phyloP scores from a whole-genome alignment of 2,113 vertebrate species.

The Toxotes jaculatrix region DNA sequence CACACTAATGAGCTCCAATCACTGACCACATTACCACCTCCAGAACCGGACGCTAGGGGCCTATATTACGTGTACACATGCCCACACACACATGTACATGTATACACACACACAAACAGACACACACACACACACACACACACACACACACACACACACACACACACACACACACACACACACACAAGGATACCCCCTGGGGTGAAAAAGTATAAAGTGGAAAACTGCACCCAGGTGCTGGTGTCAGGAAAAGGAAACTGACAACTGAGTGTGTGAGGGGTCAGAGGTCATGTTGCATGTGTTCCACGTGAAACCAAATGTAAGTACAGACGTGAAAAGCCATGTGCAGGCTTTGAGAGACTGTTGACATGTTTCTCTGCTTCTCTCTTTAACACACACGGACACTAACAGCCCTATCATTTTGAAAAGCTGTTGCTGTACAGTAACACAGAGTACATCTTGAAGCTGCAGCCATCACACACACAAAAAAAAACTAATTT shows the following conservation, averaged over 20 bases:
- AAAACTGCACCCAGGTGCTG: slow-evolving; percentile 75
- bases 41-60: slow-evolving; percentile 32
- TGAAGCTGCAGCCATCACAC: background rate
- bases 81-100: slow-evolving; percentile 3
- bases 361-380: slow-evolving; percentile 27
- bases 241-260: slow-evolving; percentile 65
- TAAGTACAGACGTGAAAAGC: slow-evolving; percentile 34
- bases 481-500: slow-evolving; percentile 14
- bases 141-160: no score
- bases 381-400: slow-evolving; percentile 4
- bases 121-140: no score
- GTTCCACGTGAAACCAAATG: slow-evolving; percentile 44
- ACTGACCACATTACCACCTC: slow-evolving; percentile 36
- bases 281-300: slow-evolving; percentile 58
- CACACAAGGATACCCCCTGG: slow-evolving; percentile 24
- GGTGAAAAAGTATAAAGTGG: slow-evolving; percentile 46
- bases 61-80: background rate
- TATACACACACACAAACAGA: slow-evolving; percentile 20
- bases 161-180: no score
- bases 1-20: slow-evolving; percentile 48
- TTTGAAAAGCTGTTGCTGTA: slow-evolving; percentile 6
- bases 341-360: background rate
- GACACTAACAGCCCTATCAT: background rate
- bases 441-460: background rate
- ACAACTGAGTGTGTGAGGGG: slow-evolving; percentile 60